Evolutionary conservation across 2,113 vertebrate genomes (phyloP), one percentile per base, ranked within the genome.

Genomic region (Ammospiza nelsoni): DNA sequence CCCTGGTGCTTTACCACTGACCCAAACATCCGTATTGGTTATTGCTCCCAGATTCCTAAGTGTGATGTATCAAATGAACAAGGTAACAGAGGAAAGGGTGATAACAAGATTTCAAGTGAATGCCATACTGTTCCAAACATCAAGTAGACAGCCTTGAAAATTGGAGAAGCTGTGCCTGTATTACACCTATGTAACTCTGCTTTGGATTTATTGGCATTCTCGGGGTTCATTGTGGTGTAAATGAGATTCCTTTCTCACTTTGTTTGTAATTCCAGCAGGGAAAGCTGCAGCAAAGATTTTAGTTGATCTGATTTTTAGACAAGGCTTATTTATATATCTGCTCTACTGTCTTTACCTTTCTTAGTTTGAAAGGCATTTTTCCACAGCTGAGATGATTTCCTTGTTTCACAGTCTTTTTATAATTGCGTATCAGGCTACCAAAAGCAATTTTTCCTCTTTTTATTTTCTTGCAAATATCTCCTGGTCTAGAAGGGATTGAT

Each of bases 1-100:
- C 99, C 99, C 28, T 99, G 99, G 99, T 99, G 99, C 97, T 99
- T 99, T 97, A 99, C 99, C 59, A 99, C 98, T 52, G 98, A 99
- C 96, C 98, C 99, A 87, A 99, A 98, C 90, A 98, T 99, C 91
- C 98, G 98, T 59, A 98, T 98, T 48, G 99, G 99, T 92, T 98
- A 98, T 97, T 99, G 99, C 94, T 99, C 98, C 88, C 98, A 99
- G 97, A 99, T 99, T 96, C 99, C 98, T 41, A 99, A 98, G 95
- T 99, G 99, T 2, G 98, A 98, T 65, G 83, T 88, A 55, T 96
- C 97, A 61, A 97, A 92, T 87, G 97, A 97, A 94, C 97, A 98
- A 98, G 98, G 98, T 98, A 98, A 98, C 51, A 35, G 87, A 67
- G 55, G 27, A 62, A 71, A 84, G n/a, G n/a, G 33, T 5, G 44